phyloP scores from a whole-genome alignment of 1,140 invertebrate genomes.

The Achatina immaculata region DNA sequence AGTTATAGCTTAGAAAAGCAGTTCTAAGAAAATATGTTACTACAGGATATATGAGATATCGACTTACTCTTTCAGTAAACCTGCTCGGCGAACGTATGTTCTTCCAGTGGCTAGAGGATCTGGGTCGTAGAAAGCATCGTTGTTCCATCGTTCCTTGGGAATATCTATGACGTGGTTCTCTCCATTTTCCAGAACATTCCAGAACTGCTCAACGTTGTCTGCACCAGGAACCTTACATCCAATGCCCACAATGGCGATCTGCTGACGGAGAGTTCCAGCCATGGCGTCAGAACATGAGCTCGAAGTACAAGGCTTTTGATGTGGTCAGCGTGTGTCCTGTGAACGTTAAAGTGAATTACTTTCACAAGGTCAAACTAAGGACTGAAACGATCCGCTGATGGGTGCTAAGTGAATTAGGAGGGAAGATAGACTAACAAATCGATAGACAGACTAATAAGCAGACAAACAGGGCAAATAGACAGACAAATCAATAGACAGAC shows the following conservation, averaged over 20 bases:
- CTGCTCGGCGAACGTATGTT: constrained; percentile 52
- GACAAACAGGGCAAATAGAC: too few relatives aligned
- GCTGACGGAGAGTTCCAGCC: background rate
- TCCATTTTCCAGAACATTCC: constrained; percentile 56
- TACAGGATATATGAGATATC: too few relatives aligned
- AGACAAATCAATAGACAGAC: too few relatives aligned
- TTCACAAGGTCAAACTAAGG: too few relatives aligned
- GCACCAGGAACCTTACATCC: constrained; percentile 49
- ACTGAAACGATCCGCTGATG: too few relatives aligned
- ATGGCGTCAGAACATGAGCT: constrained; percentile 36
- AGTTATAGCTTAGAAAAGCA: too few relatives aligned
- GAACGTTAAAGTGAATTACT: too few relatives aligned
- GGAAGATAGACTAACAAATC: too few relatives aligned
- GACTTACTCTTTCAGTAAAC: constrained; percentile 55
- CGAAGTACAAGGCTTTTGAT: background rate
- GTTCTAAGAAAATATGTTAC: too few relatives aligned
- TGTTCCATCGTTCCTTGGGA: constrained; percentile 53
- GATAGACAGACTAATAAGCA: too few relatives aligned
- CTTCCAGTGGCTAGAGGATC: constrained; percentile 51
- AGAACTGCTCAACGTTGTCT: constrained; percentile 55
- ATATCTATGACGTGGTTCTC: constrained; percentile 62
- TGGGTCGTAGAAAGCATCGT: constrained; percentile 49
- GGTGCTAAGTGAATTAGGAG: too few relatives aligned
- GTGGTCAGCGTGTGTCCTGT: too few relatives aligned
- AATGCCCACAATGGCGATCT: constrained; percentile 46